phyloP scores from a whole-genome alignment of 1,140 invertebrate genomes.

The Anoplolepis gracilipes region DNA sequence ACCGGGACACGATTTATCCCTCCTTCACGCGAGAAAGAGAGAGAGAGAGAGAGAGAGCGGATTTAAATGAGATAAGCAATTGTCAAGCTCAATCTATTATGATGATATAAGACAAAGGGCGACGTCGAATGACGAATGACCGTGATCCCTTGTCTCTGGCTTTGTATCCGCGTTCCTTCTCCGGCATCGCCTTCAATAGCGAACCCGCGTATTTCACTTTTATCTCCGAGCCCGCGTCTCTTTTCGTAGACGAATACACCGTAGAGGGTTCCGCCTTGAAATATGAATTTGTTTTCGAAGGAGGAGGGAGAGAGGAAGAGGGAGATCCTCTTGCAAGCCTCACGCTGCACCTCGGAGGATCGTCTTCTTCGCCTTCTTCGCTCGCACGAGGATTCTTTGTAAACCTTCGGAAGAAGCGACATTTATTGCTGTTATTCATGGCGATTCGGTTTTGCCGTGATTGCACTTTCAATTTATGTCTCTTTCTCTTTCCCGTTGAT shows the following conservation, averaged over 20 bases:
- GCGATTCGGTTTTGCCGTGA: slow-evolving; percentile 56
- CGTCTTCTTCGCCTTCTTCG: slow-evolving; percentile 32
- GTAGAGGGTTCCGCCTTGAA: slow-evolving; percentile 72
- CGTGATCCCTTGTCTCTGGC: slow-evolving; percentile 63
- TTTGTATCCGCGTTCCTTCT: slow-evolving; percentile 73
- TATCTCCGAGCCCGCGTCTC: slow-evolving; percentile 75
- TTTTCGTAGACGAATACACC: slow-evolving; percentile 64
- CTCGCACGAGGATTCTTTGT: slow-evolving; percentile 33
- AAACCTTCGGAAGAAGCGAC: slow-evolving; percentile 30
- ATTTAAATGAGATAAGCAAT: slow-evolving; percentile 72
- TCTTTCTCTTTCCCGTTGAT: background rate
- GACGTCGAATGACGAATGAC: slow-evolving; percentile 72
- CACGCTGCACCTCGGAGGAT: slow-evolving; percentile 49
- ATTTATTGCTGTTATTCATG: slow-evolving; percentile 65
- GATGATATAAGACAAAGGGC: slow-evolving; percentile 71
- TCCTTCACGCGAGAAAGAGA: slow-evolving; percentile 12
- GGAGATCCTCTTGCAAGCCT: slow-evolving; percentile 39
- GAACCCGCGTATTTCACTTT: slow-evolving; percentile 79
- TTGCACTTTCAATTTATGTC: slow-evolving; percentile 62
- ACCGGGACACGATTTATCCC: slow-evolving; percentile 39
- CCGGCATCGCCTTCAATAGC: slow-evolving; percentile 69
- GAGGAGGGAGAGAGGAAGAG: slow-evolving; percentile 2
- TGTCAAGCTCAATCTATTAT: slow-evolving; percentile 73
- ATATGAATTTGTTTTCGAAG: slow-evolving; percentile 81
- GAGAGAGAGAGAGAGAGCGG: slow-evolving; percentile 37